Conservation (phyloP, 2,113 vertebrate genomes). For the Sebastes schlegelii region DNA sequence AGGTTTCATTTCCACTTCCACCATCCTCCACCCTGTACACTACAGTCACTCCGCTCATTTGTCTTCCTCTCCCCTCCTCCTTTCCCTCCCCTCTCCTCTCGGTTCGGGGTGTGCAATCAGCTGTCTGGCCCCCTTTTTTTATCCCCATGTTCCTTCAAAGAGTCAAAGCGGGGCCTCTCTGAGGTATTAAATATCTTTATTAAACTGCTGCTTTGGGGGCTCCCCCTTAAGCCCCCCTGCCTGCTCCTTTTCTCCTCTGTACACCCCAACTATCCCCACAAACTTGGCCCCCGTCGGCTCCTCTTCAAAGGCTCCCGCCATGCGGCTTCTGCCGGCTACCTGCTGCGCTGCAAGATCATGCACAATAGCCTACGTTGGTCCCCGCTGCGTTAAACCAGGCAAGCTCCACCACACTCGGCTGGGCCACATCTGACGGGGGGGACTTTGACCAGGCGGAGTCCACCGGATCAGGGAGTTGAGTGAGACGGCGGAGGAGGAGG, state of each 20-base stretch:
- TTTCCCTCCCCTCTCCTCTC: conserved; percentile 15
- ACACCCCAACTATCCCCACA: conserved; percentile 67
- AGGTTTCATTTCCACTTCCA: neutral
- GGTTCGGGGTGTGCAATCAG: conserved; percentile 59
- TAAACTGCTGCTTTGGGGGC: conserved; percentile 75
- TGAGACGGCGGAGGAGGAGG: conserved; percentile 43
- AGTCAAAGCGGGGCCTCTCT: conserved; percentile 74
- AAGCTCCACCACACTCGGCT: conserved; percentile 74
- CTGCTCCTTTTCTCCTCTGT: conserved; percentile 64
- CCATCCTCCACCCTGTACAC: neutral
- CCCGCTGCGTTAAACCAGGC: conserved; percentile 76
- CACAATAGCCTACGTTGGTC: conserved; percentile 69
- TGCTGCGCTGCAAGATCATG: conserved; percentile 71
- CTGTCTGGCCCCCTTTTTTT: conserved; percentile 55
- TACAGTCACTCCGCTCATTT: conserved; percentile 4
- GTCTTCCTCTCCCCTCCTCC: conserved; percentile 17
- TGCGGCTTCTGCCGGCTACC: conserved; percentile 78
- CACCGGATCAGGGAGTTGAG: conserved; percentile 58
- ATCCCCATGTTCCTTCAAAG: conserved; percentile 70
- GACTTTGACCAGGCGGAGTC: conserved; percentile 41
- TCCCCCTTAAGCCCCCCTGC: conserved; percentile 41
- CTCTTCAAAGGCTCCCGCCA: conserved; percentile 79
- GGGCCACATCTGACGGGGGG: conserved; percentile 74
- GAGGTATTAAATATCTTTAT: conserved; percentile 86
- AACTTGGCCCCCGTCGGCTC: conserved; percentile 61